Conservation (phyloP, 1,140 invertebrate species). For the Drosophila arizonae region DNA sequence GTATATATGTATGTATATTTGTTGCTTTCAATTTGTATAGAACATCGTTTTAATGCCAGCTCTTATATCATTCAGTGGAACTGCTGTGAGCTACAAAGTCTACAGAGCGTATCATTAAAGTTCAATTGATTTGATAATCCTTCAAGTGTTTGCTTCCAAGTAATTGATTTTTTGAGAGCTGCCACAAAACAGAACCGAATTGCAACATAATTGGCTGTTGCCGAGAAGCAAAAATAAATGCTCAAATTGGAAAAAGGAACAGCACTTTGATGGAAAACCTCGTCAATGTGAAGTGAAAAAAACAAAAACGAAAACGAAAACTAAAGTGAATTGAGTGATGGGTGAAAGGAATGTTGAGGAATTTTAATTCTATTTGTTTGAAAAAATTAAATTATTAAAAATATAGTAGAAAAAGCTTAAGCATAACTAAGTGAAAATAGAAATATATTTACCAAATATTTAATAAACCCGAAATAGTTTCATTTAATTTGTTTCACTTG, state of each 20-base stretch:
- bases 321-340: slow-evolving; percentile 14
- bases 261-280: slow-evolving; percentile 35
- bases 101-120: slow-evolving; percentile 41
- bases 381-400: too few relatives aligned
- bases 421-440: too few relatives aligned
- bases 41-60: slow-evolving; percentile 38
- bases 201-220: slow-evolving; percentile 47
- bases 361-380: slow-evolving; percentile 8
- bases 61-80: slow-evolving; percentile 27
- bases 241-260: slow-evolving; percentile 53
- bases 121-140: slow-evolving; percentile 59
- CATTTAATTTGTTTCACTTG: too few relatives aligned
- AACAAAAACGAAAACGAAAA: background rate
- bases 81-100: slow-evolving; percentile 32
- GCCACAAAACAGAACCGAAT: slow-evolving; percentile 51
- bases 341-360: slow-evolving; percentile 7
- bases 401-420: too few relatives aligned
- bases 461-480: too few relatives aligned
- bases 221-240: slow-evolving; percentile 33
- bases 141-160: slow-evolving; percentile 26
- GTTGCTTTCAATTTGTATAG: slow-evolving; percentile 30
- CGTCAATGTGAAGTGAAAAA: slow-evolving; percentile 43
- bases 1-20: background rate
- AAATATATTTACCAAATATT: too few relatives aligned
- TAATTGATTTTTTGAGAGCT: slow-evolving; percentile 27